phyloP scores from a whole-genome alignment of 2,113 vertebrate species.

The Carassius gibelio region DNA sequence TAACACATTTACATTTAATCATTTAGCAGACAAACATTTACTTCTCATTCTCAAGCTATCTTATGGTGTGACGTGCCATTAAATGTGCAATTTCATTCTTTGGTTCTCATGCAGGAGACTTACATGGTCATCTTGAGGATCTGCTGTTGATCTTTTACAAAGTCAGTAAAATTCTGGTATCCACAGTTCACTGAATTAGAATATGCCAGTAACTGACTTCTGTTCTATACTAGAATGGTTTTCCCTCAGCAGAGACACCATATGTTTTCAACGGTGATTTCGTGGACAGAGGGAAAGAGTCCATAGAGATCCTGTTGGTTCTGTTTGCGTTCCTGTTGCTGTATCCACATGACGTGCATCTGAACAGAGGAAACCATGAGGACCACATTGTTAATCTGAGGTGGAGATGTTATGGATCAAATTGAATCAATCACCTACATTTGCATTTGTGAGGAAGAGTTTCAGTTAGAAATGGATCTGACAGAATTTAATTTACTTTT shows the following conservation, averaged over 20 bases:
- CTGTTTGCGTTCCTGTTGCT: slow-evolving; percentile 89
- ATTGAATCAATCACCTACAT: not conserved
- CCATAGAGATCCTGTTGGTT: slow-evolving; percentile 88
- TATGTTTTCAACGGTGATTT: slow-evolving; percentile 94
- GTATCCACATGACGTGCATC: slow-evolving; percentile 87
- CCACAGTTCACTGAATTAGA: not conserved
- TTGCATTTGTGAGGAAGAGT: not conserved
- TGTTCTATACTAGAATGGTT: slow-evolving; percentile 80
- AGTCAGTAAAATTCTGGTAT: slow-evolving; percentile 62
- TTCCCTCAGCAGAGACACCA: slow-evolving; percentile 86
- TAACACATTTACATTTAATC: not conserved
- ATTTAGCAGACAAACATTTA: not conserved
- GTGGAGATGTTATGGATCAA: slow-evolving; percentile 64
- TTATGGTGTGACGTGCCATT: no score
- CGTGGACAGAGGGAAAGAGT: slow-evolving; percentile 90
- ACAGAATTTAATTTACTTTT: not conserved
- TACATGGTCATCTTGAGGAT: slow-evolving; percentile 92
- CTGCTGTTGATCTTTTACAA: slow-evolving; percentile 87
- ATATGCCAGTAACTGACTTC: not conserved
- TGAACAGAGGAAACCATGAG: slow-evolving; percentile 93
- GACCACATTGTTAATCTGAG: slow-evolving; percentile 91
- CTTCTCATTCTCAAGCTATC: not conserved
- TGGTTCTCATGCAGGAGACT: slow-evolving; percentile 78
- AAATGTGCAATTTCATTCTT: not conserved
- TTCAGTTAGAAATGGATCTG: not conserved